Evolutionary conservation across 1,140 invertebrate genomes (phyloP), one percentile per base, ranked within the genome.

Genomic region (Drosophila murphyi): DNA sequence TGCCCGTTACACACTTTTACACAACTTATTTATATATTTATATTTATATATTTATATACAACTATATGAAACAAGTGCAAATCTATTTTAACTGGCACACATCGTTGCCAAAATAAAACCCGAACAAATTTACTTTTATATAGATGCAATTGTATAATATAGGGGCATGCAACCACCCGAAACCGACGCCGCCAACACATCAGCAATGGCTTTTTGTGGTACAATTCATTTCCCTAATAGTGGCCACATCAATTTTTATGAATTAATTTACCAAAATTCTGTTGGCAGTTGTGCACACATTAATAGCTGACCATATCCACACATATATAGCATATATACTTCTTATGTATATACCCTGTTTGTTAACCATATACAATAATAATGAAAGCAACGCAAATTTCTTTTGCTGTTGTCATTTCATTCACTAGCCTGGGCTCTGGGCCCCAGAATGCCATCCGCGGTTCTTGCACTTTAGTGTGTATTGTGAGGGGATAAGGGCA

Each of bases 211-310:
- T 57, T 54, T 55, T 65, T 69, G 57, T 69, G 50, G 37, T 65
- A 52, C 61, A 72, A 80, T 80, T 70, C 79, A 75, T 80, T 87
- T 87, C 75, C 80, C 89, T 80, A 88, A 85, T 89, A 76, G 89
- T 74, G 82, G 76, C 78, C 77, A 67, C 76, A 73, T 74, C 57
- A 67, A 78, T 82, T 91, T 90, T 89, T 91, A 91, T 91, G 88
- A 91, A 91, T 91, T 91, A 91, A 91, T 91, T 91, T 81, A 85
- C 61, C 71, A 69, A 75, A 79, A 80, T 89, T 73, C 57, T 12
- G 78, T 88, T 91, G 88, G 78, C 89, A 91, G 78, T 85, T 90
- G 82, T 76, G 78, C 65, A 60, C 70, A 83, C 76, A 89, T 85
- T 89, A 89, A 89, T 85, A 85, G 76, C 69, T 70, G 48, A 63